These are phyloP conservation scores for Drosophila bipectinata DNA, from an alignment of 1,140 invertebrate genomes.

Conservation along the genomic window DNA sequence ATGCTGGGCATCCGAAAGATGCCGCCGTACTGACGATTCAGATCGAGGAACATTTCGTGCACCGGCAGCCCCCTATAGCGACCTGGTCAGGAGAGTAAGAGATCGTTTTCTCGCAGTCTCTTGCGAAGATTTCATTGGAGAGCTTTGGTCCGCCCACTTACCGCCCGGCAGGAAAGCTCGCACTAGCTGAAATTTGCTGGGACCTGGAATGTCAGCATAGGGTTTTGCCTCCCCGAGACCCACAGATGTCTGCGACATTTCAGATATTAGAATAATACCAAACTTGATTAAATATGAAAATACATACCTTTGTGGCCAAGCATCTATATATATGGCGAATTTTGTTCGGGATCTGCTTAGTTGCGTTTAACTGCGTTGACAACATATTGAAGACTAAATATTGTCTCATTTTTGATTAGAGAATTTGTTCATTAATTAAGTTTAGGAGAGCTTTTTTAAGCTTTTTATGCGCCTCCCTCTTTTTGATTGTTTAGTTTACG, in stretches of 20 bases:
- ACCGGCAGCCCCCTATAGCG: constrained; percentile 54
- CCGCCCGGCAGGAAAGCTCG: constrained; percentile 71
- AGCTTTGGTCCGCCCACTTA: constrained; percentile 38
- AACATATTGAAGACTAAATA: constrained; percentile 62
- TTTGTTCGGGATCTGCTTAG: constrained; percentile 24
- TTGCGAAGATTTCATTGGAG: constrained; percentile 1
- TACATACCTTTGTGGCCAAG: constrained; percentile 27
- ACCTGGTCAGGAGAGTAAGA: constrained; percentile 37
- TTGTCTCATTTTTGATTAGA: constrained; percentile 16
- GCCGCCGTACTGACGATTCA: constrained; percentile 57
- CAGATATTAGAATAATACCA: not conserved
- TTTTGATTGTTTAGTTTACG: constrained; percentile 37
- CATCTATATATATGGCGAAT: constrained; percentile 26
- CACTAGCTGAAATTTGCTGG: constrained; percentile 57
- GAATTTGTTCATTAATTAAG: constrained; percentile 36
- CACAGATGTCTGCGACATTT: not conserved
- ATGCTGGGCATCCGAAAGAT: constrained; percentile 67
- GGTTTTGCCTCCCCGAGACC: constrained; percentile 59
- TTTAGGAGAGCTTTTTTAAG: constrained; percentile 50
- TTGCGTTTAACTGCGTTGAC: constrained; percentile 37
- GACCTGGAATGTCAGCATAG: constrained; percentile 64
- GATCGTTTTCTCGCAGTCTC: constrained; percentile 3
- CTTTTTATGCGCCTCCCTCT: constrained; percentile 30
- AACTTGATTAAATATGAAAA: too few species aligned
- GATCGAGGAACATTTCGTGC: constrained; percentile 58